Base-by-base conservation (phyloP, 2,888 invertebrate species). In the Watsonalla cultraria region DNA sequence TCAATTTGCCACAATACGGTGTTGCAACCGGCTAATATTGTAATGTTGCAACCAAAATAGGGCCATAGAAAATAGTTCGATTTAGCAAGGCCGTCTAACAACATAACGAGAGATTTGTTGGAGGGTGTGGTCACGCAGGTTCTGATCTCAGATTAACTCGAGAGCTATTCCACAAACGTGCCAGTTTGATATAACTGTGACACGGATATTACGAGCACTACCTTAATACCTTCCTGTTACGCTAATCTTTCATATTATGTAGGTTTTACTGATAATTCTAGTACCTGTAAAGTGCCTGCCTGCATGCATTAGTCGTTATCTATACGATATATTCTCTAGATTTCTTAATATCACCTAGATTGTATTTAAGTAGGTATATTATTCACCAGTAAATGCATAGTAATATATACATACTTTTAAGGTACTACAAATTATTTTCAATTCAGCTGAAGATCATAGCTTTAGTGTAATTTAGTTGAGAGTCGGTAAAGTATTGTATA, bases 71-170 rank as follows among this genome's bases (percentile, higher is more conserved):
- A 61, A 65, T 61, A 53, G 62, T 54, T 58, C 57, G 55, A 62
- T 65, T 58, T 52, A 49, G 60, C 53, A 59, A 57, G 46, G 51
- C 45, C 46, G 46, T 45, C 45, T 34, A 24, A 45, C 46, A 46
- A 46, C 35, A 35, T 48, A 46, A 51, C 15, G 9, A 51, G 45
- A 45, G 7, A 13, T 54, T 55, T 56, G 56, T 56, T 56, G 54
- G 49, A 61, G 59, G 71, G 74, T 72, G 75, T 65, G 73, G 70
- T 49, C 73, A 70, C 74, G 74, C 72, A 72, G 62, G 51, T 54
- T 33, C 57, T 54, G 76, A 73, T 73, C 66, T 62, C 68, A 68
- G 76, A 76, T 73, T 69, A 49, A 59, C 61, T 13, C 49, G 57
- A 59, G 65, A 63, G 54, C 61, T 46, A 46, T 46, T 15, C 37